These are phyloP conservation scores for Eretmocerus hayati DNA, from an alignment of 2,888 invertebrate genomes.

Conservation along the genomic window DNA sequence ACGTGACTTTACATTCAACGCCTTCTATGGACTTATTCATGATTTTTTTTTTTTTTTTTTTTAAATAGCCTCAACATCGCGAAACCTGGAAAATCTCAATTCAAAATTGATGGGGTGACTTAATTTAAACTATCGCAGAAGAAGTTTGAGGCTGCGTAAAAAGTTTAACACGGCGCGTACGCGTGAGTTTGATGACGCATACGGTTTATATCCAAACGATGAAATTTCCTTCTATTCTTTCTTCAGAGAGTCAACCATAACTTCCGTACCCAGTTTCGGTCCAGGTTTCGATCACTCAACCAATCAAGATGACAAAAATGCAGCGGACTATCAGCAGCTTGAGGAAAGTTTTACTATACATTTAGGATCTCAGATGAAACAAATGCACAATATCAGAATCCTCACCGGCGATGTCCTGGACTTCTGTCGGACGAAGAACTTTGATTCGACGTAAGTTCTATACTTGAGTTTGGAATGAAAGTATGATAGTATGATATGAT, in stretches of 20 bases:
- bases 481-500: no score
- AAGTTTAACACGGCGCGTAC: no score
- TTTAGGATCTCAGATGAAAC: constrained; percentile 94
- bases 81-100: no score
- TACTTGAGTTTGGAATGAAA: background rate
- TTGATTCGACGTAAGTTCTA: constrained; percentile 40
- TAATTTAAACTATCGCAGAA: no score
- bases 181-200: no score
- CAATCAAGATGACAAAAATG: constrained; percentile 36
- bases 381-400: constrained; percentile 95
- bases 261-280: constrained; percentile 41
- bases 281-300: constrained; percentile 34
- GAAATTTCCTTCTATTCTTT: background rate
- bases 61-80: no score
- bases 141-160: no score
- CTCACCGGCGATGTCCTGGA: constrained; percentile 79
- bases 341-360: constrained; percentile 98
- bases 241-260: constrained; percentile 48
- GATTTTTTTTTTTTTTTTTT: no score
- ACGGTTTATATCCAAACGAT: no score
- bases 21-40: no score
- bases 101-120: no score
- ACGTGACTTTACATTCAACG: no score
- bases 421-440: constrained; percentile 58
- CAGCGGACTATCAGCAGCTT: constrained; percentile 47